A percentile compares a stretch with the other conserved stretches of the same genome.
Evolutionary conservation across 2,797 vertebrate genomes (phyloP).

Genomic region (Halcyon leucocephala): DNA sequence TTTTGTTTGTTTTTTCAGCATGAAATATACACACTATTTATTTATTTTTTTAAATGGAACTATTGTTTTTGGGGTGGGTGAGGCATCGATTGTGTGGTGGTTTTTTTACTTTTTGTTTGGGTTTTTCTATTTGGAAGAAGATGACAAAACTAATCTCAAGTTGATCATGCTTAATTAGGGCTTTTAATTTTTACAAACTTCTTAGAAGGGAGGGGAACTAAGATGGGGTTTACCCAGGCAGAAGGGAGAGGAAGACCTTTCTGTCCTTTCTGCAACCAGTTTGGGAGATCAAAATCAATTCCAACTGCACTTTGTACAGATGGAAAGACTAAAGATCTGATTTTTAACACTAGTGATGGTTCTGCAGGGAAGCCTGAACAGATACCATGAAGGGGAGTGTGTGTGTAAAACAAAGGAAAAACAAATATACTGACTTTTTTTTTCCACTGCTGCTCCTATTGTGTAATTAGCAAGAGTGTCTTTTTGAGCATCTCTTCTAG

Average conservation of each 20-base stretch:
- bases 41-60: constrained; percentile 77
- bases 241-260: not conserved
- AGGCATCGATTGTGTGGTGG: not conserved
- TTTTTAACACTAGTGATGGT: constrained; percentile 79
- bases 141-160: constrained; percentile 46
- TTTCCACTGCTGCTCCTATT: constrained; percentile 56
- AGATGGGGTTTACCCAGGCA: not conserved
- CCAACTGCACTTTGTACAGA: constrained; percentile 84
- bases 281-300: constrained; percentile 77
- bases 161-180: constrained; percentile 15
- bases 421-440: constrained; percentile 31
- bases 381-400: not conserved
- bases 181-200: not conserved
- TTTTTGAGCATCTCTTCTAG: constrained; percentile 4
- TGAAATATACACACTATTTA: constrained; percentile 80
- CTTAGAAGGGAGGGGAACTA: not conserved
- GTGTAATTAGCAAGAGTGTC: constrained; percentile 50
- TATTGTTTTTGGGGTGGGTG: constrained; percentile 62
- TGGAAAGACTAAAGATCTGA: constrained; percentile 49
- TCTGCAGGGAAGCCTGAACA: not conserved
- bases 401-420: constrained; percentile 48
- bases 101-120: not conserved
- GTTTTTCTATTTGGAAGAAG: constrained; percentile 24
- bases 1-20: not conserved
- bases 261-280: not conserved